Evolutionary conservation across 2,888 invertebrate genomes (phyloP).

Genomic region (Chrysina gloriosa): DNA sequence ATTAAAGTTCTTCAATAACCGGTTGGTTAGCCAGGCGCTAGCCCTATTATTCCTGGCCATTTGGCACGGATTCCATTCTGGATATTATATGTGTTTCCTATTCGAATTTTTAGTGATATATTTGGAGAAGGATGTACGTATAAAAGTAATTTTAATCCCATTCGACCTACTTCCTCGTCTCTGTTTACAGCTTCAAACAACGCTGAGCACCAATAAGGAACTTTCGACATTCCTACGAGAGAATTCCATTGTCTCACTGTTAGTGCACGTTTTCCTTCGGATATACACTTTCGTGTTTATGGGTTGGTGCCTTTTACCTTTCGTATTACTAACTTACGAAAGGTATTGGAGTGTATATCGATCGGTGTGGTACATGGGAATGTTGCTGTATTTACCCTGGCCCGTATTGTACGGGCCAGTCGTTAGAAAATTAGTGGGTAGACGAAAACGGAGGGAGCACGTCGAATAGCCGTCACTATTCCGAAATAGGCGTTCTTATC

Average conservation of each 20-base stretch:
- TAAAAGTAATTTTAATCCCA: not conserved
- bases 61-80: slow-evolving; percentile 96
- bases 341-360: slow-evolving; percentile 76
- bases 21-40: slow-evolving; percentile 80
- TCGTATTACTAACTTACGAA: slow-evolving; percentile 76
- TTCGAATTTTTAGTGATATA: slow-evolving; percentile 91
- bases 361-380: slow-evolving; percentile 77
- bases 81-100: slow-evolving; percentile 93
- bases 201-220: slow-evolving; percentile 67
- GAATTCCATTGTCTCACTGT: slow-evolving; percentile 57
- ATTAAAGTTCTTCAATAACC: slow-evolving; percentile 88
- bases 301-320: slow-evolving; percentile 85
- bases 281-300: slow-evolving; percentile 83
- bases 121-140: slow-evolving; percentile 84
- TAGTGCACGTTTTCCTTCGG: slow-evolving; percentile 73
- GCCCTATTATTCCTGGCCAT: slow-evolving; percentile 90
- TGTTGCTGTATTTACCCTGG: slow-evolving; percentile 76
- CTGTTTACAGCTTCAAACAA: slow-evolving; percentile 67
- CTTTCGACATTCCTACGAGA: slow-evolving; percentile 65
- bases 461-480: slow-evolving; percentile 16
- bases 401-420: slow-evolving; percentile 70
- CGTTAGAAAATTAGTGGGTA: slow-evolving; percentile 39
- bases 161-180: not conserved
- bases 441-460: slow-evolving; percentile 7
- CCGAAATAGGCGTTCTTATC: not conserved